phyloP scores from a whole-genome alignment of 2,888 invertebrate species.

The Nomada fucata region DNA sequence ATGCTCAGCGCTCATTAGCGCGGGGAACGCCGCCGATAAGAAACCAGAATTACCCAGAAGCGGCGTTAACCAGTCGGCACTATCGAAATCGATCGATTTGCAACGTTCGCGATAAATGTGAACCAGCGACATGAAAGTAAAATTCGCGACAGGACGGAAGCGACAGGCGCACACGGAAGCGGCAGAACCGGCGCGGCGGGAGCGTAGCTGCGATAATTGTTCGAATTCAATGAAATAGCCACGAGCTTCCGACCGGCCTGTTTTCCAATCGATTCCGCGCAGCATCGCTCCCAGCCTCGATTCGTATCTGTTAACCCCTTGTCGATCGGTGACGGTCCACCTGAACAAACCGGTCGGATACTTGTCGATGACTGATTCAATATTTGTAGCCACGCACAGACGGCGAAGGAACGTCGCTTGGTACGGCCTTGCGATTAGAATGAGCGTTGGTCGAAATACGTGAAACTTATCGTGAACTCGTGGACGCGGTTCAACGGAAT shows the following conservation, averaged over 20 bases:
- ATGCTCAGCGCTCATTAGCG: background rate
- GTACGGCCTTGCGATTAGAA: slow-evolving; percentile 48
- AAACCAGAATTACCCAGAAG: background rate
- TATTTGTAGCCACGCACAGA: slow-evolving; percentile 43
- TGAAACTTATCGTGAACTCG: too few species aligned
- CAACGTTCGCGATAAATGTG: background rate
- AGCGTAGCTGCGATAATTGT: slow-evolving; percentile 48
- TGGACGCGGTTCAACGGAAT: too few species aligned
- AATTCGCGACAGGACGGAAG: background rate
- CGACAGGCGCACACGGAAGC: slow-evolving; percentile 28
- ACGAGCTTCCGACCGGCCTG: slow-evolving; percentile 37
- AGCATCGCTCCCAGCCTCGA: slow-evolving; percentile 49
- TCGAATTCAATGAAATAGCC: slow-evolving; percentile 54
- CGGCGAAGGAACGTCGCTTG: slow-evolving; percentile 48
- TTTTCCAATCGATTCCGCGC: slow-evolving; percentile 59
- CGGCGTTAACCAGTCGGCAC: slow-evolving; percentile 8
- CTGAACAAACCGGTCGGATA: slow-evolving; percentile 63
- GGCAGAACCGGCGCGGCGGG: slow-evolving; percentile 13
- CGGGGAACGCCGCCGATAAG: slow-evolving; percentile 7
- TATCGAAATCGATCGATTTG: background rate
- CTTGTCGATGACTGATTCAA: slow-evolving; percentile 61
- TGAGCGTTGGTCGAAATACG: too few species aligned
- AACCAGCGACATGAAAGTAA: slow-evolving; percentile 13
- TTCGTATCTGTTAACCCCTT: slow-evolving; percentile 32
- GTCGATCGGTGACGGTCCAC: slow-evolving; percentile 52